Conservation (phyloP, 2,797 vertebrate species). For the Hemitrygon akajei region DNA sequence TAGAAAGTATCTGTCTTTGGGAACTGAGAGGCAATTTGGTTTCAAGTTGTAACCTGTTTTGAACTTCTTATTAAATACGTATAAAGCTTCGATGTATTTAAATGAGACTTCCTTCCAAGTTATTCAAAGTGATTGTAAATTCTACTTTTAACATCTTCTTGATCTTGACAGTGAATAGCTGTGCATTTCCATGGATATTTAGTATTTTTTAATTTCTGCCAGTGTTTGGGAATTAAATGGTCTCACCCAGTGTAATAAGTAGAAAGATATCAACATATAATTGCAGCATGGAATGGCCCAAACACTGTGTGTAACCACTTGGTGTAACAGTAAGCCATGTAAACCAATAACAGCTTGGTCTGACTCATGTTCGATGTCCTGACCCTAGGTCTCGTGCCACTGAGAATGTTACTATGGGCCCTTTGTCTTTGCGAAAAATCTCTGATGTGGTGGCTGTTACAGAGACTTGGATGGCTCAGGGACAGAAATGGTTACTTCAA, state of each 20-base stretch:
- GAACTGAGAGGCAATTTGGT: neutral
- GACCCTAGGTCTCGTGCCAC: neutral
- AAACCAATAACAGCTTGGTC: neutral
- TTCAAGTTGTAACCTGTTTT: neutral
- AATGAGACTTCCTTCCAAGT: neutral
- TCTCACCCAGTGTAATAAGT: neutral
- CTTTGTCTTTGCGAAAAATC: neutral
- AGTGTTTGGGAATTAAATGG: neutral
- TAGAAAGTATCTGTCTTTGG: neutral
- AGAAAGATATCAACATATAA: neutral
- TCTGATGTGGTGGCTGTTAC: too few species aligned
- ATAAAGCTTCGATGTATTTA: neutral
- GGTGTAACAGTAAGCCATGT: neutral
- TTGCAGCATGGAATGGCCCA: neutral
- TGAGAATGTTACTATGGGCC: too few species aligned
- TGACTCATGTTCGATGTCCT: neutral
- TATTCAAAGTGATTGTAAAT: neutral
- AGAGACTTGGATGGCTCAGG: too few species aligned
- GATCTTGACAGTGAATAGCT: neutral
- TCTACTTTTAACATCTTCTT: neutral
- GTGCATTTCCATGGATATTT: neutral
- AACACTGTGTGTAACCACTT: neutral
- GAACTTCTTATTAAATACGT: neutral
- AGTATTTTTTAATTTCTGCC: neutral
- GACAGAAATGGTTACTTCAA: too few species aligned